Base-by-base conservation (phyloP, 1,140 invertebrate species). In the Dinoponera quadriceps region DNA sequence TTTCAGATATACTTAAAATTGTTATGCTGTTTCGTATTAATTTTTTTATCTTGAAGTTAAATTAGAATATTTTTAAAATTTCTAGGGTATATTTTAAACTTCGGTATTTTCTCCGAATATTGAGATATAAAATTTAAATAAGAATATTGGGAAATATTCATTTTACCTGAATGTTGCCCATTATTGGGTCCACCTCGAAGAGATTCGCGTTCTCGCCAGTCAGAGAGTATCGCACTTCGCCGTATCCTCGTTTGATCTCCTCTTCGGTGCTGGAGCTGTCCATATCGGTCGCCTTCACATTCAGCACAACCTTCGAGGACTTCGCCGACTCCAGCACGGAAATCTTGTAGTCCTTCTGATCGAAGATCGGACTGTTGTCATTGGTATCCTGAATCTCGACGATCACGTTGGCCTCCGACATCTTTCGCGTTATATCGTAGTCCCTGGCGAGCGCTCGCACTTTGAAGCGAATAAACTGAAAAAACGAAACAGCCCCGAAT, bases 351-450 rank as follows among this genome's bases (percentile, higher is more conserved):
- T 95, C 96, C 83, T 94, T 94, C 86, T 96, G 95, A 68, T 95
- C 95, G 91, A 98, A 98, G 62, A 95, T 93, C 0, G 97, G 97
- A 86, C 95, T 95, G 90, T 98, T 97, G 89, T 98, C 97, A 89
- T 98, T 98, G 0, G 97, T 95, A 90, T 98, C 97, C 83, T 95
- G 93, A 38, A 97, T 95, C 80, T 96, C 95, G 16, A 98, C 95
- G 9, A 96, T 95, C 3, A 98, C 95, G 82, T 96, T 96, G 0
- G 97, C 96, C 82, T 95, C 95, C 75, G 96, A 96, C 88, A 96
- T 95, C 69, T 95, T 96, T 38, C 94, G 94, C 3, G 94, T 95
- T 49, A 96, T 95, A 68, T 96, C 95, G 2, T 96, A 96, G 90
- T 97, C 96, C 66, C 95, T 96, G 44, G 96, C 96, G 3, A 96